Evolutionary conservation across 2,113 vertebrate genomes (phyloP).

Genomic region (Nothocercus julius): DNA sequence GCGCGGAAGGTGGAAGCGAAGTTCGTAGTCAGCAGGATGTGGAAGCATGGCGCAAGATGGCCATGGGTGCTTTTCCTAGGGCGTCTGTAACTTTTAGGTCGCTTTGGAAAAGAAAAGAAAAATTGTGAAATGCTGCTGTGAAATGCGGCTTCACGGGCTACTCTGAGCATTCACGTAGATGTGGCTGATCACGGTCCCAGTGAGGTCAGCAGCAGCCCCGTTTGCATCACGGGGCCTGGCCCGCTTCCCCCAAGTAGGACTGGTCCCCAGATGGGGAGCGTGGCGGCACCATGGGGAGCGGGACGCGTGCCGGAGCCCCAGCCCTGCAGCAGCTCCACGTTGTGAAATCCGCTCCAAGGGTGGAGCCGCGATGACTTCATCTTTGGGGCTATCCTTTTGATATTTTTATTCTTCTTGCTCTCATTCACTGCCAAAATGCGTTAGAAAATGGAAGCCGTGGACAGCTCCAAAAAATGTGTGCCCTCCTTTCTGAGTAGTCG

Average conservation of each 20-base stretch:
- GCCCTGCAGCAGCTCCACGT: not conserved
- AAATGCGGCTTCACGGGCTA: too few species aligned
- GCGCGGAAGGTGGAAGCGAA: too few species aligned
- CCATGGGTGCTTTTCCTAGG: too few species aligned
- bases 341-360: not conserved
- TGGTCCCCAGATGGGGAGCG: not conserved
- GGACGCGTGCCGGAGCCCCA: not conserved
- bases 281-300: not conserved
- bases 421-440: not conserved
- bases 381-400: not conserved
- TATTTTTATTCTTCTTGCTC: not conserved
- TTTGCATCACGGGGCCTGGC: not conserved
- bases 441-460: not conserved
- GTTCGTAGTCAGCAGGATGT: too few species aligned
- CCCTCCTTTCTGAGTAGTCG: not conserved
- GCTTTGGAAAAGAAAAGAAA: too few species aligned
- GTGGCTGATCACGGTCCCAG: too few species aligned
- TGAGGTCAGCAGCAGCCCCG: not conserved
- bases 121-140: too few species aligned
- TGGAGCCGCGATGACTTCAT: not conserved
- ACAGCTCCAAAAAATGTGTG: not conserved
- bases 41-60: too few species aligned
- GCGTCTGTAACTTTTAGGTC: too few species aligned
- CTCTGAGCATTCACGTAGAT: too few species aligned
- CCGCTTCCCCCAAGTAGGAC: not conserved